Evolutionary conservation across 1,140 invertebrate species (phyloP).

Genomic region (Apolygus lucorum): DNA sequence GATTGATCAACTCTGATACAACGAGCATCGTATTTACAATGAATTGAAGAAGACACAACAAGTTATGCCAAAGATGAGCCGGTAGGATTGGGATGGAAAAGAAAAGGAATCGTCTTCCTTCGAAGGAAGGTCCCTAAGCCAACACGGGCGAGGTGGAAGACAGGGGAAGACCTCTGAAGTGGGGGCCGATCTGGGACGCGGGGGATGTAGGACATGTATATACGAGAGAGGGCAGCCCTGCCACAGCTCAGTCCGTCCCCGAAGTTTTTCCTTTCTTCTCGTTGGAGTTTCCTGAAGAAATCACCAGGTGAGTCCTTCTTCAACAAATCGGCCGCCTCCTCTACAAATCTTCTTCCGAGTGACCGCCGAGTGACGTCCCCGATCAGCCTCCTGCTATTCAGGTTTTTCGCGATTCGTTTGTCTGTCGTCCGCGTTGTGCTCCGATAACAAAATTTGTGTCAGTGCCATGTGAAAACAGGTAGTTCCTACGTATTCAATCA

Average conservation of each 20-base stretch:
- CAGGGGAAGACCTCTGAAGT: background rate
- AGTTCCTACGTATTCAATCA: too few species aligned
- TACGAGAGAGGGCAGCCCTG: background rate
- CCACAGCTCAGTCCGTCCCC: background rate
- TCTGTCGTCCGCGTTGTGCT: background rate
- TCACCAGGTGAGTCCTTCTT: background rate
- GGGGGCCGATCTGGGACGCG: background rate
- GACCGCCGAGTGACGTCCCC: background rate
- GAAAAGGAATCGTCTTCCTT: too few species aligned
- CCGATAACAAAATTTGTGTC: background rate
- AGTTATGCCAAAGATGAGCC: too few species aligned
- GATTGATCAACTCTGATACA: too few species aligned
- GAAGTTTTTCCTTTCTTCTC: background rate
- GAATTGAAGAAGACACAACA: too few species aligned
- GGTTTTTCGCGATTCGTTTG: too few species aligned
- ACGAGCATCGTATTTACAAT: too few species aligned
- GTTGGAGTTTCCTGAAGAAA: background rate
- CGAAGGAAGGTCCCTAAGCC: too few species aligned
- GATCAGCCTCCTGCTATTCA: too few species aligned
- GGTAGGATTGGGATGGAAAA: too few species aligned
- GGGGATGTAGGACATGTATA: conserved; percentile 13
- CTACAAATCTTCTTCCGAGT: background rate
- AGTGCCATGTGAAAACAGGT: too few species aligned
- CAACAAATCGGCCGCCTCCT: background rate
- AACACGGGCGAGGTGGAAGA: background rate